These are phyloP conservation scores for Rhopalosiphum nymphaeae DNA, from an alignment of 2,888 invertebrate species.

Conservation along the genomic window DNA sequence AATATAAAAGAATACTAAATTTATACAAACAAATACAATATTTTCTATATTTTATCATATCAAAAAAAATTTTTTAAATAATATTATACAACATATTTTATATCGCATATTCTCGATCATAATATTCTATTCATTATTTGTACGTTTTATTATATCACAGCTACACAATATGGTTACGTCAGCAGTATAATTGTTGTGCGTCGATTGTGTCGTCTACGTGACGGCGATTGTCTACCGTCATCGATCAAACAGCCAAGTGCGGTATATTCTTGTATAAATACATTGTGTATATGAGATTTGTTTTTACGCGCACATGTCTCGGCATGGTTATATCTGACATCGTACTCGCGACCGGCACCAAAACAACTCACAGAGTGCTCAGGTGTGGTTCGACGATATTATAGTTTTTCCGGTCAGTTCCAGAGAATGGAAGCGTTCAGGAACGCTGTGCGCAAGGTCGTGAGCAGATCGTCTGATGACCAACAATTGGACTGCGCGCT, in stretches of 20 bases:
- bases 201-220: background rate
- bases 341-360: no score
- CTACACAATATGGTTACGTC: background rate
- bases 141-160: background rate
- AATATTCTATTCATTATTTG: background rate
- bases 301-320: background rate
- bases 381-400: background rate
- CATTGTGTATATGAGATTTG: background rate
- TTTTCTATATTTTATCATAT: background rate
- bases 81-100: background rate
- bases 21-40: background rate
- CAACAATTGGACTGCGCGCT: slow-evolving; percentile 27
- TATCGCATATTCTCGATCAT: background rate
- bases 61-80: background rate
- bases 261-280: background rate
- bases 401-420: background rate
- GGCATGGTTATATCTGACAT: background rate
- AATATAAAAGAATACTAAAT: background rate
- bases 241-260: background rate
- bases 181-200: background rate
- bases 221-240: background rate
- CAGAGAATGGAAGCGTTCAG: slow-evolving; percentile 33
- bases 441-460: background rate
- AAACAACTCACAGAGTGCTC: background rate
- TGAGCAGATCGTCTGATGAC: background rate